Base-by-base conservation (phyloP, 2,797 vertebrate genomes). In the Tokudaia tokunoshimensis region DNA sequence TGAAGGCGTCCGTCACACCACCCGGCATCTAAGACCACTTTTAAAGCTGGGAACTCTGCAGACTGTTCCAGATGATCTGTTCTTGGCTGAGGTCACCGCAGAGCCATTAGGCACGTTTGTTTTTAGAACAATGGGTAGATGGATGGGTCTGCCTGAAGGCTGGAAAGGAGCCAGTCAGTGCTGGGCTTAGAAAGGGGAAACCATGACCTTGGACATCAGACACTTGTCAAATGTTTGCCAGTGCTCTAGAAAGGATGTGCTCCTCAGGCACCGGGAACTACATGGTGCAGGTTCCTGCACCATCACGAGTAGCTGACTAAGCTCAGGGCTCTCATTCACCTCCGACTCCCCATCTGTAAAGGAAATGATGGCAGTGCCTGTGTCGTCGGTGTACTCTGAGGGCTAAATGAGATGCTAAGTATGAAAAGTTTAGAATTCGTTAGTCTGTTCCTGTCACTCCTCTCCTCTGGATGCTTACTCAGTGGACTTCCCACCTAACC, bases 91-190 rank as follows among this genome's bases (percentile, higher is more conserved):
- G 85, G 86, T 93, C 89, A 75, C 91, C 65, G 50, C 67, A 97
- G 80, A 96, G 91, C 95, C 96, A 98, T 97, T 98, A 98, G 95
- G 95, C 95, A 95, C 91, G 95, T 97, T 95, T 41, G 97, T 97
- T 96, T 97, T 98, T n/a, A 97, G 91, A 96, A 76, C 94, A 94
- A 6, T 87, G 91, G 95, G 91, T 91, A 94, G 97, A 95, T 92
- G 75, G 89, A 94, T 84, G 82, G 95, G 91, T 85, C 17, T 92
- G 59, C 82, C 82, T 86, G 52, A 87, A 93, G 78, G 92, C 92
- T 96, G 92, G 96, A 96, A 92, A 96, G 50, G 89, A 95, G 95
- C 96, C 95, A 95, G 91, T 85, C 72, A 72, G 41, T 82, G 70
- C 52, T 61, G 34, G 57, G 63, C 78, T 90, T 79, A 76, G 76